Evolutionary conservation across 2,797 vertebrate species (phyloP), one percentile per base, ranked within the genome.

Genomic region (Phalanger gymnotis): DNA sequence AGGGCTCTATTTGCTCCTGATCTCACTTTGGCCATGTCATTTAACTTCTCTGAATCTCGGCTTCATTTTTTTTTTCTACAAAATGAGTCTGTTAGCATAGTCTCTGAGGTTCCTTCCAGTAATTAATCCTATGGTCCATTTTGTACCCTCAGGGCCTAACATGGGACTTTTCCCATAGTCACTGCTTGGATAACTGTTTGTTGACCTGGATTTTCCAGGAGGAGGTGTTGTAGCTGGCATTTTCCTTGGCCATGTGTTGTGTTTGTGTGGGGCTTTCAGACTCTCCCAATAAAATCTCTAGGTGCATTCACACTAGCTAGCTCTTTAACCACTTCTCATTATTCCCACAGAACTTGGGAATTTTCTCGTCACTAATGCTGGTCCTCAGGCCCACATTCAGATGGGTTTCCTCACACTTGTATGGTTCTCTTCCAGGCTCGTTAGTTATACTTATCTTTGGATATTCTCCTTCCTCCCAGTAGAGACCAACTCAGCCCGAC

Each of bases 151-250:
- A 81, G n/a, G 58, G 31, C 58, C 58, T 61, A 61, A 31, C 12
- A 5, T 12, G 34, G 31, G 66, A 73, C n/a, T 40, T 73, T 73
- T 73, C 66, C 66, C n/a, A 40, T 9, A 40, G n/a, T 81, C 7
- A 25, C n/a, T 25, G 31, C n/a, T 47, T 10, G n/a, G 4, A n/a
- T 81, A 22, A 40, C 66, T 81, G 66, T 73, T 47, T 81, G 9
- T 40, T 73, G 66, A 73, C n/a, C n/a, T 25, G n/a, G 14, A 92
- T 94, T 94, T 94, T 95, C 90, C 91, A 55, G 92, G 66, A 96
- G 94, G 95, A 93, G 91, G 91, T 7, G 7, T 87, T 90, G 54
- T 93, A 91, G 95, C 54, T 81, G 92, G 91, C 51, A 61, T 54
- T 81, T 30, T 52, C 81, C 57, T 92, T 13, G 0, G 89, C 54